Evolutionary conservation across 2,888 invertebrate species (phyloP).

Genomic region (Trichogramma evanescens): DNA sequence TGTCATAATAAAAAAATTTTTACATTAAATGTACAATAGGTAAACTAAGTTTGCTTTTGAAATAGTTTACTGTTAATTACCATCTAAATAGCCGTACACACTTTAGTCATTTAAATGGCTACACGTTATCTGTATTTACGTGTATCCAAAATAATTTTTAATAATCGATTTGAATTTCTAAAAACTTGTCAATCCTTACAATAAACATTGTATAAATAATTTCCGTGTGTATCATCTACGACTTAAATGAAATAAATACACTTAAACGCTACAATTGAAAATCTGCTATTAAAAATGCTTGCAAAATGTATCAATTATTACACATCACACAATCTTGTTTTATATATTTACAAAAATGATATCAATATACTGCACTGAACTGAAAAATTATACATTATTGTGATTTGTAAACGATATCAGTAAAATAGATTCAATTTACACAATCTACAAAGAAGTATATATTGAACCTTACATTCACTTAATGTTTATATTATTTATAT

Average conservation of each 20-base stretch:
- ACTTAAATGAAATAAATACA: no score
- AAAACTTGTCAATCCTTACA: no score
- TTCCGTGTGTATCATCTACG: no score
- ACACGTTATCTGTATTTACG: no score
- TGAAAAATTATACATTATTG: not conserved
- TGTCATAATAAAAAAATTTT: conserved; percentile 11
- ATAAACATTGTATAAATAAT: no score
- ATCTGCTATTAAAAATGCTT: no score
- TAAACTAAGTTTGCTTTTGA: conserved; percentile 7
- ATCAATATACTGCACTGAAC: not conserved
- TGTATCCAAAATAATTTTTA: no score
- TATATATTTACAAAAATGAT: not conserved
- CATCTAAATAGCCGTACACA: not conserved
- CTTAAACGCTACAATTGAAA: no score
- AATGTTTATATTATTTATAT: not conserved
- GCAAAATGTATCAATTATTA: no score
- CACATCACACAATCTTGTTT: not conserved
- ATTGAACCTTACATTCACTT: not conserved
- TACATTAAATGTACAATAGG: conserved; percentile 12
- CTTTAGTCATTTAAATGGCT: no score
- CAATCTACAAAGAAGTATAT: not conserved
- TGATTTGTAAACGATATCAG: not conserved
- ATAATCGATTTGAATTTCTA: no score
- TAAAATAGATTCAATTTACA: not conserved
- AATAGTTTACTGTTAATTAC: not conserved